Percentiles rank a stretch among this genome's conserved stretches.
Conservation (phyloP, 2,797 vertebrate genomes). For the Enteromius radiatus region DNA sequence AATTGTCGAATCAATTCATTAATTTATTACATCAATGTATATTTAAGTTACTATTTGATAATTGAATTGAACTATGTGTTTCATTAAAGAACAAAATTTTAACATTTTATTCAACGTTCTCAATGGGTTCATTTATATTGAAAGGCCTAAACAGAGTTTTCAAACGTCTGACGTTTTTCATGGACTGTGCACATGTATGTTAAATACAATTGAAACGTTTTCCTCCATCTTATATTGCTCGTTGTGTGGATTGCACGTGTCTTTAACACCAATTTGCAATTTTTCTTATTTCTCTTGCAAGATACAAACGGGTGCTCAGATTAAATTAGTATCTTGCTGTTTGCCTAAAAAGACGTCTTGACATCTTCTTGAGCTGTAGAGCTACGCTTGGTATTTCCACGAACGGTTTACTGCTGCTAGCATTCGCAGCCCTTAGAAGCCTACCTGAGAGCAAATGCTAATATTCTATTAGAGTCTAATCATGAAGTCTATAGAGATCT, state of each 20-base stretch:
- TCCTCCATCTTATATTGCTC: background rate
- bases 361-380: conserved; percentile 15
- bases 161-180: background rate
- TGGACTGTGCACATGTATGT: background rate
- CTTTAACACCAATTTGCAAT: background rate
- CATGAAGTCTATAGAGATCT: conserved; percentile 82
- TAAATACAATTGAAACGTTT: conserved; percentile 44
- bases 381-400: conserved; percentile 58
- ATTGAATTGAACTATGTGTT: conserved; percentile 94
- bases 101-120: conserved; percentile 85
- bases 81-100: conserved; percentile 92
- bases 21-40: conserved; percentile 92
- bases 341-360: conserved; percentile 12
- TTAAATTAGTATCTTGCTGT: conserved; percentile 18
- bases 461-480: conserved; percentile 90
- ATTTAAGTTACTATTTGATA: conserved; percentile 92
- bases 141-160: conserved; percentile 62
- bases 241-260: conserved; percentile 8
- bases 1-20: conserved; percentile 80
- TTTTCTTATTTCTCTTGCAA: background rate
- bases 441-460: conserved; percentile 88
- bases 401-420: conserved; percentile 71
- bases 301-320: conserved; percentile 12
- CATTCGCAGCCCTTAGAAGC: conserved; percentile 77
- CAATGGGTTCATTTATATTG: conserved; percentile 67